phyloP scores from a whole-genome alignment of 2,888 invertebrate species.

The Heteromurus nitidus region DNA sequence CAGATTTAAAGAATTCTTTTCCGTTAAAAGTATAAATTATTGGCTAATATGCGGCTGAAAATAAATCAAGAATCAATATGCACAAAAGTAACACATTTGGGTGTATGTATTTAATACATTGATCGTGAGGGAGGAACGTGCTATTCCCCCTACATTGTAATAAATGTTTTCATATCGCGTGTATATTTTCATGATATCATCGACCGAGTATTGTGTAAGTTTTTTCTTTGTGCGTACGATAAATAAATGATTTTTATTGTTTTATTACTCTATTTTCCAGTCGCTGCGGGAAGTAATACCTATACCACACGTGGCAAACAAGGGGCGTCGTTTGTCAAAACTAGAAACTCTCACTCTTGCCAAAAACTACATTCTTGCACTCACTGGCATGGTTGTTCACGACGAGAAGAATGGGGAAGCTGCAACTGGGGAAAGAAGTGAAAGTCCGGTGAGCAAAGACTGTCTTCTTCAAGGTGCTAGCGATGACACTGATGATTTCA shows the following conservation, averaged over 20 bases:
- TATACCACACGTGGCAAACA: slow-evolving; percentile 73
- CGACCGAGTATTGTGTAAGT: background rate
- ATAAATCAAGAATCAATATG: too few species aligned
- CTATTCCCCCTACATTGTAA: too few species aligned
- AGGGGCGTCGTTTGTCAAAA: slow-evolving; percentile 73
- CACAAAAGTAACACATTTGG: too few species aligned
- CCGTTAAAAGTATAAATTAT: too few species aligned
- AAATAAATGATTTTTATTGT: background rate
- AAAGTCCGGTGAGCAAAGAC: slow-evolving; percentile 73
- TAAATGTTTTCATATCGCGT: too few species aligned
- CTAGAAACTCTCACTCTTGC: slow-evolving; percentile 73
- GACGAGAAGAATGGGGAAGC: slow-evolving; percentile 71
- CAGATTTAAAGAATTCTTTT: too few species aligned
- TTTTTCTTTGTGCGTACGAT: background rate
- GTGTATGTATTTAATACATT: too few species aligned
- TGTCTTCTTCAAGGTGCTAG: slow-evolving; percentile 73
- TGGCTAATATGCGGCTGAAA: too few species aligned
- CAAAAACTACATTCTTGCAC: slow-evolving; percentile 74
- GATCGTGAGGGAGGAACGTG: too few species aligned
- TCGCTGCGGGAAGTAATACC: slow-evolving; percentile 73
- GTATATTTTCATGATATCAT: too few species aligned
- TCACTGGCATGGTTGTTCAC: slow-evolving; percentile 73
- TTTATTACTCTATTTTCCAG: slow-evolving; percentile 60
- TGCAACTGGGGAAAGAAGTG: slow-evolving; percentile 64
- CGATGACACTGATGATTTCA: slow-evolving; percentile 73